Evolutionary conservation across 2,797 vertebrate species (phyloP), one percentile per base, ranked within the genome.

Genomic region (Pipistrellus nathusii): DNA sequence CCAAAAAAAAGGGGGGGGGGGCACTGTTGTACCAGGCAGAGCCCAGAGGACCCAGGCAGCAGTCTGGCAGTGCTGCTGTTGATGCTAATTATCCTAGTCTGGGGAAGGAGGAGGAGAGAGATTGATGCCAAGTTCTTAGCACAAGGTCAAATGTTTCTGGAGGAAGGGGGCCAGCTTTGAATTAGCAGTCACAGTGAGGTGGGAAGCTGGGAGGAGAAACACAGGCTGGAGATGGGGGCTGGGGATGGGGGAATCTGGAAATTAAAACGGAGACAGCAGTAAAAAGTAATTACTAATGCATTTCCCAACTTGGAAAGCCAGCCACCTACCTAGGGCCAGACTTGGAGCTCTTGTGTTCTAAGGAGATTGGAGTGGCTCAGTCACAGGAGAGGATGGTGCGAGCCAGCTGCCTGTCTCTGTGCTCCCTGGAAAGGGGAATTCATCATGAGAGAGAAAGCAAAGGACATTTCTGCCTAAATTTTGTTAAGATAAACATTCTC

Each of bases 121-220:
- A 66, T 14, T 23, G 27, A 81, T 89, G 96, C 95, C 97, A 97
- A 95, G 83, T 86, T 97, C 93, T 92, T 76, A 44, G 75, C 44
- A 80, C 95, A 95, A 97, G 94, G 97, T 97, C 95, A 95, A 90
- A 96, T 66, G 90, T 93, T 96, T 95, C 93, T 94, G 51, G 59
- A 96, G 95, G 86, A 97, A 93, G 57, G 59, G 51, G 93, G 92
- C 90, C 93, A 93, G 83, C 85, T 88, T 97, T 92, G 94, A 76
- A 95, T 97, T 88, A 94, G 78, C 82, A 95, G 73, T 86, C 87
- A 73, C 85, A 71, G 93, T 78, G 80, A 95, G 92, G 88, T 93
- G 92, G 80, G 92, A 93, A 88, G 76, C 88, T 44, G 85, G 80
- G 90, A 88, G 75, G 88, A 81, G 90, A 92, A 94, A 88, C 27